A percentile compares a stretch with the other conserved stretches of the same genome.
phyloP scores from a whole-genome alignment of 2,888 invertebrate species.

The Drosophila stalkeri region DNA sequence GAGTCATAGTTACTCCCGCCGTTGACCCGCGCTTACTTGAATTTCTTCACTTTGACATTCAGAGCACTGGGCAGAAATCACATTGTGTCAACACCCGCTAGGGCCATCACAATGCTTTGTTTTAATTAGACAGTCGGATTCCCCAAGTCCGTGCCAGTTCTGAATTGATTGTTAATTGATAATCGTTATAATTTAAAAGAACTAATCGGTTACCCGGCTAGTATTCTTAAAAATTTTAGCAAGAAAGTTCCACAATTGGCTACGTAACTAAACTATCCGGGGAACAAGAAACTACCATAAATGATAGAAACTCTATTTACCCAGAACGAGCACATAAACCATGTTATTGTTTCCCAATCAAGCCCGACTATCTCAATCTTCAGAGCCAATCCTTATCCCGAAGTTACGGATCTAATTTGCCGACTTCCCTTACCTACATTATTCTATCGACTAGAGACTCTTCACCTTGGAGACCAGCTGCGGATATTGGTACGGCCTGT shows the following conservation, averaged over 20 bases:
- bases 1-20: constrained; percentile 2
- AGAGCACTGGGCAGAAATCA: constrained; percentile 2
- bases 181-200: constrained; percentile 1
- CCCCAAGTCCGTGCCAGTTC: background rate
- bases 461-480: background rate
- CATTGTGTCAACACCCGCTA: constrained; percentile 2
- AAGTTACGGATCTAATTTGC: constrained; percentile 87
- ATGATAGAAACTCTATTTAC: background rate
- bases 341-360: constrained; percentile 43
- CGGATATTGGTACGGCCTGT: constrained; percentile 4
- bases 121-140: constrained; percentile 4
- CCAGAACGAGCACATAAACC: constrained; percentile 45
- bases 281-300: constrained; percentile 44
- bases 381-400: constrained; percentile 86
- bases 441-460: constrained; percentile 2
- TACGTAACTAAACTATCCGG: constrained; percentile 55
- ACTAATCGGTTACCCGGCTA: background rate
- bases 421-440: constrained; percentile 2
- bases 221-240: background rate
- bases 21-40: background rate
- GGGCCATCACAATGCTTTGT: constrained; percentile 3
- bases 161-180: constrained; percentile 2
- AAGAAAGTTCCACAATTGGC: constrained; percentile 2
- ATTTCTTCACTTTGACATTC: constrained; percentile 3
- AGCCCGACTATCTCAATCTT: constrained; percentile 61